Conservation (phyloP, 2,888 invertebrate genomes). For the Xestia c-nigrum region DNA sequence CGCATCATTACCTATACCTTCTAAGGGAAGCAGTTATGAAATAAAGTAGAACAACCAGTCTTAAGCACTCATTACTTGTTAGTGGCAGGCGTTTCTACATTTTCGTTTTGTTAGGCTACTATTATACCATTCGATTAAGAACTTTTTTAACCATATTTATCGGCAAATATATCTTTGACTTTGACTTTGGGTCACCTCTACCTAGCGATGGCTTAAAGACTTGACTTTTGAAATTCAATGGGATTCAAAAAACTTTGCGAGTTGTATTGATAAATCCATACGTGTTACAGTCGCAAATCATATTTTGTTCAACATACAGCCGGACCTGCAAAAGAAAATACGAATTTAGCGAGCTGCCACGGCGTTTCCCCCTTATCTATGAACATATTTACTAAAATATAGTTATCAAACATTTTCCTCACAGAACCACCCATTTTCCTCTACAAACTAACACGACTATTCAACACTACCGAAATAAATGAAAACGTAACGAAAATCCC, state of each 20-base stretch:
- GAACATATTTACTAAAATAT: background rate
- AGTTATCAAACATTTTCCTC: conserved; percentile 26
- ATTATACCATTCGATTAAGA: no score
- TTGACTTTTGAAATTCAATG: background rate
- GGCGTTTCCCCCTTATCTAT: background rate
- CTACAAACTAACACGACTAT: conserved; percentile 42
- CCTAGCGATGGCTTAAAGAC: background rate
- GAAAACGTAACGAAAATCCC: conserved; percentile 65
- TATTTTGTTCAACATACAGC: background rate
- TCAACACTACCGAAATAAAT: conserved; percentile 59
- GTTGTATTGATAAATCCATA: no score
- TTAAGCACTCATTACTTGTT: background rate
- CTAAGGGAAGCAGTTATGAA: background rate
- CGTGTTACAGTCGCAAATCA: no score
- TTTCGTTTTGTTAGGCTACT: background rate
- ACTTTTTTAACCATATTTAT: no score
- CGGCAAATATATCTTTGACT: no score
- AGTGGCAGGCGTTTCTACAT: background rate
- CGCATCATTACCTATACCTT: background rate
- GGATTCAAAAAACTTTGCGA: background rate
- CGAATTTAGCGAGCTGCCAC: background rate
- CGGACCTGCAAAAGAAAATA: background rate
- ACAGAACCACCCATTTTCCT: conserved; percentile 37
- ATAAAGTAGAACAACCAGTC: background rate
- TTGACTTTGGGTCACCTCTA: background rate